phyloP scores from a whole-genome alignment of 2,888 invertebrate species.

The Caenorhabditis sp. region DNA sequence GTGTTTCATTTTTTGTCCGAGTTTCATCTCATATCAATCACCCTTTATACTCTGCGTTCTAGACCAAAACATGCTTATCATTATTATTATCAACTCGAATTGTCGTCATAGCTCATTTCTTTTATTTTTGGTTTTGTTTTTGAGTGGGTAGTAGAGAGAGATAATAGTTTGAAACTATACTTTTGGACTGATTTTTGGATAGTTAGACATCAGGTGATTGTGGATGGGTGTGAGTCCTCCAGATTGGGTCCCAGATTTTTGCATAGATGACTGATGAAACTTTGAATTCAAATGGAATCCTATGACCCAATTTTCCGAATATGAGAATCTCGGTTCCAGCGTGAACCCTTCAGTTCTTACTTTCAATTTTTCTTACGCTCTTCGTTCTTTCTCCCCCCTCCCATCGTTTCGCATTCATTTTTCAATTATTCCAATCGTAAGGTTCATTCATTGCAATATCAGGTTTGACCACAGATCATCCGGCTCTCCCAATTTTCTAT shows the following conservation, averaged over 20 bases:
- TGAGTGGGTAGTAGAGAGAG: slow-evolving; percentile 20
- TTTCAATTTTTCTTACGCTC: background rate
- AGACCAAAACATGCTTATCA: slow-evolving; percentile 40
- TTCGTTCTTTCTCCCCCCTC: background rate
- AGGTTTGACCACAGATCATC: background rate
- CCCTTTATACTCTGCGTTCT: slow-evolving; percentile 2
- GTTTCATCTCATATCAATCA: background rate
- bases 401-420: background rate
- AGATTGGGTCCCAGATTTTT: too few relatives aligned
- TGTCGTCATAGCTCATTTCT: slow-evolving; percentile 23
- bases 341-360: background rate
- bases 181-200: slow-evolving; percentile 1
- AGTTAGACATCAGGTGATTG: background rate
- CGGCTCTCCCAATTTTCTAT: background rate
- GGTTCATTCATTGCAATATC: slow-evolving; percentile 45
- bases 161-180: background rate
- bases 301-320: too few relatives aligned
- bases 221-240: too few relatives aligned
- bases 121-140: slow-evolving; percentile 25
- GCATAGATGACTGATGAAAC: too few relatives aligned
- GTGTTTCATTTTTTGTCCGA: slow-evolving; percentile 25
- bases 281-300: too few relatives aligned
- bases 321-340: too few relatives aligned
- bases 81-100: slow-evolving; percentile 28
- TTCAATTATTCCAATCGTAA: slow-evolving; percentile 3